phyloP scores from a whole-genome alignment of 2,113 vertebrate species.

The Mirounga angustirostris region DNA sequence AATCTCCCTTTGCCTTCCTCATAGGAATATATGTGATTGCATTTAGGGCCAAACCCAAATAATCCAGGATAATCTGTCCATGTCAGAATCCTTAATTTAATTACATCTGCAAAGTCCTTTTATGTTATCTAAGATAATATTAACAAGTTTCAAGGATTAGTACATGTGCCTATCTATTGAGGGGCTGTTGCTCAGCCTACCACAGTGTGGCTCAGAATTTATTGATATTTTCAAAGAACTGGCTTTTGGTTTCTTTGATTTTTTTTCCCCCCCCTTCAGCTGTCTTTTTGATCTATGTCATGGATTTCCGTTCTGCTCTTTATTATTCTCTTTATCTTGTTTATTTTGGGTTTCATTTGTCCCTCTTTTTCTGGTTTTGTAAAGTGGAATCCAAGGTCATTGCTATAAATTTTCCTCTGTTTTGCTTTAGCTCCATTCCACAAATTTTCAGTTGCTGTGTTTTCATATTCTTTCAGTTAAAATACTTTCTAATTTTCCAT shows the following conservation, averaged over 20 bases:
- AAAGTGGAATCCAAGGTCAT: neutral
- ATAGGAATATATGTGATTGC: neutral
- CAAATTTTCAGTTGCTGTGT: neutral
- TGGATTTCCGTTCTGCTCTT: neutral
- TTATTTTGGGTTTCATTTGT: neutral
- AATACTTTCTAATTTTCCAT: slow-evolving; percentile 2
- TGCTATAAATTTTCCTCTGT: neutral
- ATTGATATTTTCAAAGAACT: neutral
- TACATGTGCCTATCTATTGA: neutral
- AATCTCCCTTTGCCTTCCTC: neutral
- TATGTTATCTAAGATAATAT: neutral
- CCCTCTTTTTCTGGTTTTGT: slow-evolving; percentile 1
- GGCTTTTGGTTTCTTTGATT: neutral
- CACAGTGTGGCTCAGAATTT: neutral
- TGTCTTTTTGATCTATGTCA: neutral
- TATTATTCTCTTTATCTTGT: neutral
- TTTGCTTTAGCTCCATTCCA: neutral
- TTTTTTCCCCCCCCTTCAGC: neutral
- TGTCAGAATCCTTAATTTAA: neutral
- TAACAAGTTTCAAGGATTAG: neutral
- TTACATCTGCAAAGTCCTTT: neutral
- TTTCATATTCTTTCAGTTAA: slow-evolving; percentile 20
- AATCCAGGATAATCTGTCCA: neutral
- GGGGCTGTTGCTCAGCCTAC: neutral
- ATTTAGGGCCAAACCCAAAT: neutral